A percentile compares a stretch with the other conserved stretches of the same genome.
Conservation (phyloP, 2,113 vertebrate species). For the Malurus melanocephalus region DNA sequence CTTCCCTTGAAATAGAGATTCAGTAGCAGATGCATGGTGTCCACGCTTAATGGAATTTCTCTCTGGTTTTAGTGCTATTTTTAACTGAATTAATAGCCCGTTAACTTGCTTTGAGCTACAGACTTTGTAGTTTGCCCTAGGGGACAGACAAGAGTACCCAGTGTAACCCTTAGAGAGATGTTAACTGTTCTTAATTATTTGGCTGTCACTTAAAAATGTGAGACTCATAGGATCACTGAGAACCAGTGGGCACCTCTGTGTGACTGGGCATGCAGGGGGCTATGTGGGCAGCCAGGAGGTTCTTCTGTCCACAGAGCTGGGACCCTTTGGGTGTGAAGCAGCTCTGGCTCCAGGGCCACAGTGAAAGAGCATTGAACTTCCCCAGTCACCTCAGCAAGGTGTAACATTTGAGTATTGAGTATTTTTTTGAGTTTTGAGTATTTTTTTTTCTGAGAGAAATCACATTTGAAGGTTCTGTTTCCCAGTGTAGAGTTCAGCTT, state of each 20-base stretch:
- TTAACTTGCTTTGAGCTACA: not conserved
- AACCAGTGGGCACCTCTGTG: not conserved
- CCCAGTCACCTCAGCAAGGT: not conserved
- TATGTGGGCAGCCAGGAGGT: not conserved
- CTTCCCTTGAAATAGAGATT: not conserved
- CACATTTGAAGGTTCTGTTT: not conserved
- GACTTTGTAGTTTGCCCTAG: not conserved
- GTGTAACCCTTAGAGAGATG: not conserved
- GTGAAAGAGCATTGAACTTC: not conserved
- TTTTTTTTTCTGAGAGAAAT: not conserved
- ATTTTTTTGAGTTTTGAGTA: not conserved
- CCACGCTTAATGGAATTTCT: not conserved
- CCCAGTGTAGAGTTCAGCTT: not conserved
- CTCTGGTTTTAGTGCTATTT: not conserved
- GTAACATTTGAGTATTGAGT: not conserved
- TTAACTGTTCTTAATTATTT: not conserved
- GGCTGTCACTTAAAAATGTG: not conserved
- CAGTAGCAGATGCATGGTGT: not conserved
- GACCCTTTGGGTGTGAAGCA: not conserved
- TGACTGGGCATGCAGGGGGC: fast-evolving
- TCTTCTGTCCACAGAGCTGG: not conserved
- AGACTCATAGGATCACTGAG: fast-evolving
- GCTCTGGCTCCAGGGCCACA: not conserved
- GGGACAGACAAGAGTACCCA: not conserved
- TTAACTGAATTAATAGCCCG: not conserved